A percentile compares a stretch with the other conserved stretches of the same genome.
phyloP scores from a whole-genome alignment of 1,140 invertebrate genomes.

The Drosophila suzukii region DNA sequence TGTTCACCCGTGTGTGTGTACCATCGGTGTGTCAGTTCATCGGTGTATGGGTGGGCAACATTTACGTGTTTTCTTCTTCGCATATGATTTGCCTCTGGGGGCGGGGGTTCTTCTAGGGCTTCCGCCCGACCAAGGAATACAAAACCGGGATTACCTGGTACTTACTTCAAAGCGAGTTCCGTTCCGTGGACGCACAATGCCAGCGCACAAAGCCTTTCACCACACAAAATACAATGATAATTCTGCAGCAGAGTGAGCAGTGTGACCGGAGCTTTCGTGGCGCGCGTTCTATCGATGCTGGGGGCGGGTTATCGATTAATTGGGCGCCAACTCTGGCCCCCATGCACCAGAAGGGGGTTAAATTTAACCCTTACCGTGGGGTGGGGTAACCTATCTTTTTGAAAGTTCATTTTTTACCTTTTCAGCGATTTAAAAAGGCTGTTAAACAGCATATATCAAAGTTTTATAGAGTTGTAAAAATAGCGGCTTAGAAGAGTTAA shows the following conservation, averaged over 20 bases:
- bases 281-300: conserved; percentile 11
- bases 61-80: conserved; percentile 31
- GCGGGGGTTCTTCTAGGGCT: conserved; percentile 53
- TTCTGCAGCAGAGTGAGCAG: conserved; percentile 9
- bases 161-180: conserved; percentile 64
- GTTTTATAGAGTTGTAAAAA: too few species aligned
- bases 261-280: conserved; percentile 7
- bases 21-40: conserved; percentile 19
- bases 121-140: conserved; percentile 31
- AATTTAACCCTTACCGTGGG: background rate
- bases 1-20: conserved; percentile 16
- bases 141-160: conserved; percentile 44
- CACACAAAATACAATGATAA: conserved; percentile 50
- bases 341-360: background rate
- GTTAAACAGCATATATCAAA: too few species aligned
- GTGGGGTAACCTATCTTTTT: too few species aligned
- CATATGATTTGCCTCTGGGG: conserved; percentile 13
- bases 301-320: conserved; percentile 5
- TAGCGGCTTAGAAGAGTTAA: too few species aligned
- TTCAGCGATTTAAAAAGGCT: too few species aligned
- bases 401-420: background rate
- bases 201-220: conserved; percentile 69
- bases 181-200: conserved; percentile 50
- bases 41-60: conserved; percentile 26
- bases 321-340: conserved; percentile 17